A percentile compares a stretch with the other conserved stretches of the same genome.
Conservation (phyloP, 2,797 vertebrate species). For the Leptoclinus maculatus region DNA sequence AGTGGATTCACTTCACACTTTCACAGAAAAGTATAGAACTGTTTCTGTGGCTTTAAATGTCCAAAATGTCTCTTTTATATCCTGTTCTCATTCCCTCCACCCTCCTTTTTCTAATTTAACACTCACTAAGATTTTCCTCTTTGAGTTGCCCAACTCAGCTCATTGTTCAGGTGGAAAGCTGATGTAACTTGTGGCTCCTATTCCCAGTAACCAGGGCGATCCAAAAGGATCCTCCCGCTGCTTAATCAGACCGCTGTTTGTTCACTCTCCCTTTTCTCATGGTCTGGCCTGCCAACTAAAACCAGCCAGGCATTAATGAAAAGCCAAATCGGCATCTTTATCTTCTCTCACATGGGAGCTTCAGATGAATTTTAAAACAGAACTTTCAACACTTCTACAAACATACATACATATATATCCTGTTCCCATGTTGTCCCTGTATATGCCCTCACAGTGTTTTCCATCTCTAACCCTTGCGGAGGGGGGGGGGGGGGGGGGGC, state of each 20-base stretch:
- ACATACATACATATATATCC: background rate
- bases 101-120: background rate
- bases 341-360: slow-evolving; percentile 5
- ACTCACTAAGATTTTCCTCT: slow-evolving; percentile 26
- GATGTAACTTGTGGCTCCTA: slow-evolving; percentile 65
- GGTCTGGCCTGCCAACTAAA: slow-evolving; percentile 53
- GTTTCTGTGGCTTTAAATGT: slow-evolving; percentile 21
- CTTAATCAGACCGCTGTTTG: slow-evolving; percentile 64
- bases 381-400: background rate
- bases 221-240: slow-evolving; percentile 53
- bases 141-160: slow-evolving; percentile 30
- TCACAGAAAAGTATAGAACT: slow-evolving; percentile 6
- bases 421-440: slow-evolving; percentile 12
- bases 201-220: slow-evolving; percentile 61
- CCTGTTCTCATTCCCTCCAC: background rate
- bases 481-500: slow-evolving; percentile 39
- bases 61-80: slow-evolving; percentile 9
- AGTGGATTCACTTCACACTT: slow-evolving; percentile 3
- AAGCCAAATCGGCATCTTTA: slow-evolving; percentile 33
- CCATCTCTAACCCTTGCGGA: slow-evolving; percentile 50
- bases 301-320: slow-evolving; percentile 47
- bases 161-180: slow-evolving; percentile 50
- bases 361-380: background rate
- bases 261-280: slow-evolving; percentile 59
- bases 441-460: slow-evolving; percentile 42